Conservation (phyloP, 2,113 vertebrate genomes). For the Brachypodius melanocephalos region DNA sequence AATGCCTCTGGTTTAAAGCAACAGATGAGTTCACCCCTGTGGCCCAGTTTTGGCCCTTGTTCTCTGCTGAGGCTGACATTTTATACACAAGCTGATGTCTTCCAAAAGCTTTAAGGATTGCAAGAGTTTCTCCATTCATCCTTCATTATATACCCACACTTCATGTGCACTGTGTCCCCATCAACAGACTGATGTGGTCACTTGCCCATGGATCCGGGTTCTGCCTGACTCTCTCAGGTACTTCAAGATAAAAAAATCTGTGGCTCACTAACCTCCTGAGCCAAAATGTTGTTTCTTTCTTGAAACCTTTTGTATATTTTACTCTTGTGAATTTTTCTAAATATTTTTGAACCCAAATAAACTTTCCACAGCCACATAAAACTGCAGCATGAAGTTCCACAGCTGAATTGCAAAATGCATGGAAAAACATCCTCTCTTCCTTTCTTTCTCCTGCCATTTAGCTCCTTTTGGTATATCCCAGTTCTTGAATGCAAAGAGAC, state of each 20-base stretch:
- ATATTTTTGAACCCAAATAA: background rate
- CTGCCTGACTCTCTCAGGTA: background rate
- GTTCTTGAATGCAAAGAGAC: background rate
- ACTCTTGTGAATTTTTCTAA: background rate
- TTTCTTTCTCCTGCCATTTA: background rate
- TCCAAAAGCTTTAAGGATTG: background rate
- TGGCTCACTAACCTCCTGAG: background rate
- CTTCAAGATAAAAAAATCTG: background rate
- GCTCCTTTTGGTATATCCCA: background rate
- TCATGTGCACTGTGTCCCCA: background rate
- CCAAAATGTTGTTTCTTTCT: background rate
- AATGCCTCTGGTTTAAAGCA: constrained; percentile 30
- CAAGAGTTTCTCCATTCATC: background rate
- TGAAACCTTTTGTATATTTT: background rate
- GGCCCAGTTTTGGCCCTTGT: background rate
- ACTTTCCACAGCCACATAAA: background rate
- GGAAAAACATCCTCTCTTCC: background rate
- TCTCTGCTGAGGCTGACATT: background rate
- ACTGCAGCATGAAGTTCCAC: background rate
- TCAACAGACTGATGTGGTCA: rapidly evolving
- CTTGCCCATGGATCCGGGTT: background rate
- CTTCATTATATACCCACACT: background rate
- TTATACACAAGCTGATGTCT: background rate
- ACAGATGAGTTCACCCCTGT: background rate
- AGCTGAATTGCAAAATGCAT: background rate